These are phyloP conservation scores for Asteroscopus sphinx DNA, from an alignment of 2,888 invertebrate species.

Conservation along the genomic window DNA sequence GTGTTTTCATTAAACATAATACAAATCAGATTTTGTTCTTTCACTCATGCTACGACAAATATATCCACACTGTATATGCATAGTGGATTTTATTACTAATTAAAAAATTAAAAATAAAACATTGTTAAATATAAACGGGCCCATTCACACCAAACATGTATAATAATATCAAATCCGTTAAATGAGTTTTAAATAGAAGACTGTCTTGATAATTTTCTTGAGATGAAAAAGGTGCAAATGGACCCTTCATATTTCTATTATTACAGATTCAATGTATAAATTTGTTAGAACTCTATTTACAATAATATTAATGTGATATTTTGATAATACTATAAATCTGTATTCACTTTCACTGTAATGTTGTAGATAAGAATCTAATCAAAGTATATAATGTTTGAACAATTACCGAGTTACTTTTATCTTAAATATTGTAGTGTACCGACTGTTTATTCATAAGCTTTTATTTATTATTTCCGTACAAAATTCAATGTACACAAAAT, in stretches of 20 bases:
- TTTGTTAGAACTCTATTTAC: conserved; percentile 26
- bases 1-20: not conserved
- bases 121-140: conserved; percentile 3
- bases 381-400: conserved; percentile 35
- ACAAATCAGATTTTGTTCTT: not conserved
- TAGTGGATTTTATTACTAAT: conserved; percentile 4
- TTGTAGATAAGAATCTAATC: conserved; percentile 39
- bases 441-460: conserved; percentile 40
- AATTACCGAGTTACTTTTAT: conserved; percentile 30
- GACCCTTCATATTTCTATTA: conserved; percentile 6
- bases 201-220: conserved; percentile 3
- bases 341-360: conserved; percentile 33
- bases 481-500: conserved; percentile 46
- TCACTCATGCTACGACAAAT: not conserved
- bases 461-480: conserved; percentile 49
- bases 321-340: conserved; percentile 27
- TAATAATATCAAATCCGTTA: conserved; percentile 5
- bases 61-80: conserved; percentile 10
- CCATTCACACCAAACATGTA: conserved; percentile 7
- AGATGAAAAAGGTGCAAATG: conserved; percentile 7
- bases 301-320: conserved; percentile 48
- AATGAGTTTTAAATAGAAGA: conserved; percentile 4
- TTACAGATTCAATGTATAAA: conserved; percentile 8
- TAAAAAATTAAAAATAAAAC: conserved; percentile 2
- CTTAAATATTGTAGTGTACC: conserved; percentile 37